Conservation (phyloP, 2,797 vertebrate genomes). For the Cheirogaleus major region DNA sequence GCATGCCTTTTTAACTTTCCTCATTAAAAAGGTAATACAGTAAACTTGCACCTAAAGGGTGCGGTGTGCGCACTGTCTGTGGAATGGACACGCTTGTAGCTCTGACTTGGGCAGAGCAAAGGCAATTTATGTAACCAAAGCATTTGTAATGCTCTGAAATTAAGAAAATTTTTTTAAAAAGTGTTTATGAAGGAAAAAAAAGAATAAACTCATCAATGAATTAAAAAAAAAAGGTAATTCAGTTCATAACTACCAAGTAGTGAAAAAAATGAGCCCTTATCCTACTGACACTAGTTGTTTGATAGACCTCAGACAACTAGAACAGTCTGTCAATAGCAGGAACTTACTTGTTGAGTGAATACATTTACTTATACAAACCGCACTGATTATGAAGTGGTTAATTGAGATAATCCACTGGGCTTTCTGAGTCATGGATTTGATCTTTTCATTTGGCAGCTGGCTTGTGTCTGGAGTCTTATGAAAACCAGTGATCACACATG, state of each 20-base stretch:
- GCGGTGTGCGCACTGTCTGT: too few species aligned
- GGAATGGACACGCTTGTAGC: too few species aligned
- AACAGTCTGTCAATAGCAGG: not conserved
- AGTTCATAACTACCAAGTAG: not conserved
- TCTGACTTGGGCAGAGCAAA: too few species aligned
- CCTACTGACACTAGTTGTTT: not conserved
- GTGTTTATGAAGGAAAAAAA: too few species aligned
- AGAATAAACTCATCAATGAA: too few species aligned
- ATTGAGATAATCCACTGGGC: not conserved
- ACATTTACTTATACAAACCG: not conserved
- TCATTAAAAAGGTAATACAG: not conserved
- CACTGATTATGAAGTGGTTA: not conserved
- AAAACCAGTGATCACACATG: not conserved
- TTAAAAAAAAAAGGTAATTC: not conserved
- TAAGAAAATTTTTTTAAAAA: too few species aligned
- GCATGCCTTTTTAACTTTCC: not conserved
- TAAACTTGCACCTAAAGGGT: too few species aligned
- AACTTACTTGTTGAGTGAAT: not conserved
- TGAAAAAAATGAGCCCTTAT: not conserved
- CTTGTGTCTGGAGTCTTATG: not conserved
- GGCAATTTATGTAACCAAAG: too few species aligned
- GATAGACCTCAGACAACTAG: not conserved
- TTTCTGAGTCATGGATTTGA: not conserved
- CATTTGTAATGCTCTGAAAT: too few species aligned
- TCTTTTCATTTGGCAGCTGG: constrained; percentile 18